phyloP scores from a whole-genome alignment of 2,113 vertebrate species.

The Opisthocomus hoazin region DNA sequence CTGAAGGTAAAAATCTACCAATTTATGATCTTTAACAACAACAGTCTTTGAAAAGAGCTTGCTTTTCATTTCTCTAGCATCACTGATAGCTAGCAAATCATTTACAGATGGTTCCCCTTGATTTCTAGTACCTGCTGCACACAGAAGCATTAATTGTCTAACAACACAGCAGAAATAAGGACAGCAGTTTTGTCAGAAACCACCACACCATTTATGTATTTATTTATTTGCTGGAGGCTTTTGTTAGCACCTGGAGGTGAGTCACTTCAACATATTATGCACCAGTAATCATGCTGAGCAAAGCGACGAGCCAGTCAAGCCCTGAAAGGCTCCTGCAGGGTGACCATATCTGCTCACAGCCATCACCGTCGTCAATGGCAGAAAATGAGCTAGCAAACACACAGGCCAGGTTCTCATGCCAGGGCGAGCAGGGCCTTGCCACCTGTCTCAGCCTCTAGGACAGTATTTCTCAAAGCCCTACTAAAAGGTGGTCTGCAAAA shows the following conservation, averaged over 20 bases:
- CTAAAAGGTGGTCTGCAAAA: background rate
- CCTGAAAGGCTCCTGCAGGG: background rate
- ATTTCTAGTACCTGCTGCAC: background rate
- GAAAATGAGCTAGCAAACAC: background rate
- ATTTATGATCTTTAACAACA: background rate
- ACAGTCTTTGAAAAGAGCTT: background rate
- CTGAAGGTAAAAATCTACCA: background rate
- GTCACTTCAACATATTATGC: background rate
- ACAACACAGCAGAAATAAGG: background rate
- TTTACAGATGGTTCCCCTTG: background rate
- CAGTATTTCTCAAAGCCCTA: background rate
- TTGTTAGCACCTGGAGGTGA: background rate
- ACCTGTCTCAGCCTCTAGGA: background rate
- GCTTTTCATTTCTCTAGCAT: background rate
- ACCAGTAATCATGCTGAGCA: background rate
- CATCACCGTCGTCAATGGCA: background rate
- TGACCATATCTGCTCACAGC: background rate
- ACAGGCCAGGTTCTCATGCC: background rate
- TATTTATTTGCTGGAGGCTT: background rate
- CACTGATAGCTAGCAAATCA: background rate
- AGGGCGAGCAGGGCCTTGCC: background rate
- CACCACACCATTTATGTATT: fast-evolving
- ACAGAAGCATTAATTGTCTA: background rate
- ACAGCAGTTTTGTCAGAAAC: background rate
- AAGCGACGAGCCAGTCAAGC: background rate